Base-by-base conservation (phyloP, 1,140 invertebrate genomes). In the Nasonia longicornis region DNA sequence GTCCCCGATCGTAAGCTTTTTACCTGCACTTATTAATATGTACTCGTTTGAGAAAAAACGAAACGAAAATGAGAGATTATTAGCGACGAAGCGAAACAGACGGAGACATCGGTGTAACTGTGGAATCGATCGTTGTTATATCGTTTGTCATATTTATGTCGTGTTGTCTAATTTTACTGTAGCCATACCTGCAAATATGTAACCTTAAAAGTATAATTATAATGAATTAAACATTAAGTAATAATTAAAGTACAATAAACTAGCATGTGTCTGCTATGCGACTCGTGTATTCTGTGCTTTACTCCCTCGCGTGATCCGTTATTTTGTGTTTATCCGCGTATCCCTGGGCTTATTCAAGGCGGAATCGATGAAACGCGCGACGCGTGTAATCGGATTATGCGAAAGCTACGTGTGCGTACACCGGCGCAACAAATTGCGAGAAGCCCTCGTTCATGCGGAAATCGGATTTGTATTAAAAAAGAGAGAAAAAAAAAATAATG, bases 61-160 rank as follows among this genome's bases (percentile, higher is more conserved):
- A 77, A 52, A 38, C 76, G 63, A 77, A 75, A 80, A 69, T 29
- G 38, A 80, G 73, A 79, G 70, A 73, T 79, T 84, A 48, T 74
- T 48, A 76, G 31, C 45, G 64, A 29, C 29, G 64, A 79, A 81
- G 31, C 14, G 58, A 77, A 76, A 67, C 52, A 20, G n/a, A 58
- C 52, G 52, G 45, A 77, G 63, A 81, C 38, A 73, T 85, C 83
- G 86, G 86, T 88, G 85, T 87, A 85, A 84, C 86, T 85, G 84
- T 88, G 85, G 84, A 86, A 87, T 86, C 84, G 84, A 85, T 89
- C 85, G 85, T 88, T 88, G 86, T 88, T 88, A 88, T 88, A 83
- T 88, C 86, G 86, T 87, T 89, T 87, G 83, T 89, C 85, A 89
- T 86, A 87, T 88, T 88, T 87, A 89, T 85, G 86, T 86, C 84